These are phyloP conservation scores for Tragelaphus buxtoni DNA, from an alignment of 2,113 vertebrate species.

Conservation along the genomic window DNA sequence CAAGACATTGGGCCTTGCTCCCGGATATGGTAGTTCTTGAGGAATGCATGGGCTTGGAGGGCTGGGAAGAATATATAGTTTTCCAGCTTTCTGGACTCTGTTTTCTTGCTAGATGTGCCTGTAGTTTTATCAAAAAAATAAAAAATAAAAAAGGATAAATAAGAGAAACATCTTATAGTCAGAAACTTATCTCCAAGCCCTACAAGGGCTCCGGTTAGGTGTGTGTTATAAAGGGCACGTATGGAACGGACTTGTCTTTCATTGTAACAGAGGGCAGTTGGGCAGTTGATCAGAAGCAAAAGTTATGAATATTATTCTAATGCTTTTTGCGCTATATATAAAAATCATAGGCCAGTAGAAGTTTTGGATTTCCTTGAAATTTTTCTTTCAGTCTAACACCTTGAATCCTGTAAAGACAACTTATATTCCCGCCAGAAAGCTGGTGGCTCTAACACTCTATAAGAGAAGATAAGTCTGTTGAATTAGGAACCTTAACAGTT, in stretches of 20 bases:
- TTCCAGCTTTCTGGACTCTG: not conserved
- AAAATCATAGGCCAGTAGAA: not conserved
- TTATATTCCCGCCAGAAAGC: not conserved
- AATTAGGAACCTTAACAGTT: not conserved
- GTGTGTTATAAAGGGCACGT: not conserved
- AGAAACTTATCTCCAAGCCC: not conserved
- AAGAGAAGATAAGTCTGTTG: not conserved
- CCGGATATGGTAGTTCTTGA: not conserved
- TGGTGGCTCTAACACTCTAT: not conserved
- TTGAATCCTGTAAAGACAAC: not conserved
- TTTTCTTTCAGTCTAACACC: not conserved
- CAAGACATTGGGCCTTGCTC: not conserved
- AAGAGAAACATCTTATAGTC: not conserved
- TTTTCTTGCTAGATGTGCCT: not conserved
- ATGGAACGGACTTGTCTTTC: not conserved
- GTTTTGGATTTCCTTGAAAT: not conserved
- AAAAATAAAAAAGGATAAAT: not conserved
- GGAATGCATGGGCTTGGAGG: not conserved
- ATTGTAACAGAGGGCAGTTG: not conserved
- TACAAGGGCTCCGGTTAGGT: not conserved
- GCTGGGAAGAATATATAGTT: not conserved
- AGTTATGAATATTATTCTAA: not conserved
- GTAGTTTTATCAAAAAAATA: not conserved
- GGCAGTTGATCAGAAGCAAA: not conserved
- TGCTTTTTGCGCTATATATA: not conserved